Evolutionary conservation across 2,888 invertebrate species (phyloP), one percentile per base, ranked within the genome.

Genomic region (Linnaemya tessellans): DNA sequence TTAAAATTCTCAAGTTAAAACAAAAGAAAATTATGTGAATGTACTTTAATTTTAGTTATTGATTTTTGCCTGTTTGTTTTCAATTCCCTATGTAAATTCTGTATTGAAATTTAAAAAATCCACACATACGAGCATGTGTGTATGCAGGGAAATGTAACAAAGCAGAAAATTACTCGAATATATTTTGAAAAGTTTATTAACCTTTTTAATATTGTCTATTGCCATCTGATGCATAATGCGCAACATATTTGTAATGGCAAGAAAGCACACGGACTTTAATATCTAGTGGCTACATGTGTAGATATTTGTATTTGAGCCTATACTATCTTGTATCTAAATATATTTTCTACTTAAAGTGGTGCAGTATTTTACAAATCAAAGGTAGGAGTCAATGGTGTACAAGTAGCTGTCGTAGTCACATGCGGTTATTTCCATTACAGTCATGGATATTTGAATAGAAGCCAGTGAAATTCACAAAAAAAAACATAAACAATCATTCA

Each of bases 171-270:
- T 18, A 65, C 46, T 62, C 25, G 41, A 56, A 15, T 15, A 18
- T 51, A 54, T 38, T 20, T 25, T 20, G 25, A 58, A 84, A 75
- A 80, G 84, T 84, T 84, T 84, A 77, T 75, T 80, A 80, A 84
- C 84, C 84, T 71, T 67, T 75, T 62, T 30, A 18, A 54, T 60
- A 68, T 75, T 80, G 58, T 35, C 56, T 80, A 80, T 84, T 70
- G 75, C 58, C 70, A 58, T 25, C 38, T 18, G 67, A 75, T 64
- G 70, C 70, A 84, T 74, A 62, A 71, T 60, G 11, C 13, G 18
- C 35, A 54, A 60, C 38, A 41, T 35, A 83, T 60, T 54, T 64
- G 49, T 41, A 65, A 56, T 41, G 18, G 25, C 20, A 51, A 51
- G 38, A 22, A 54, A 56, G 64, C 56, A 54, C 65, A 73, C 80